A percentile compares a stretch with the other conserved stretches of the same genome.
Conservation (phyloP, 2,888 invertebrate genomes). For the Dasysyrphus tricinctus region DNA sequence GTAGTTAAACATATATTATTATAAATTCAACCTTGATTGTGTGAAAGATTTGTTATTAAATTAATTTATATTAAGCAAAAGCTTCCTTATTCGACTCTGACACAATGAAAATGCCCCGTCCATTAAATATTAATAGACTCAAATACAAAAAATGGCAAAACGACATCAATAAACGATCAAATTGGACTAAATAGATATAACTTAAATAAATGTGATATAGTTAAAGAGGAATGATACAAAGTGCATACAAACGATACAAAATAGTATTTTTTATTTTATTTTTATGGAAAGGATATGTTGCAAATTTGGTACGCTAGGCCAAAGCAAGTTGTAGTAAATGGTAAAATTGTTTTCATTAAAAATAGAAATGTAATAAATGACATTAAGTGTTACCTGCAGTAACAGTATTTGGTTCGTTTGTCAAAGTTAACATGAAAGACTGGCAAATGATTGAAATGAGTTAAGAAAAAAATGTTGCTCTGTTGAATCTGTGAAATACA, state of each 20-base stretch:
- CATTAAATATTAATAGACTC: conserved; percentile 32
- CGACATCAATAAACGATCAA: conserved; percentile 16
- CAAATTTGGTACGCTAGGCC: conserved; percentile 19
- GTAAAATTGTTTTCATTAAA: conserved; percentile 3
- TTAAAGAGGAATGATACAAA: not conserved
- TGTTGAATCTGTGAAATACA: not conserved
- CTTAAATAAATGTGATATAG: conserved; percentile 23
- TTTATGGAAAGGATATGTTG: conserved; percentile 38
- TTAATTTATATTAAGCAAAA: conserved; percentile 13
- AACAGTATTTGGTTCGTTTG: not conserved
- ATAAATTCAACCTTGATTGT: conserved; percentile 24
- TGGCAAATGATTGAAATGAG: not conserved
- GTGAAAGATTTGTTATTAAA: not conserved
- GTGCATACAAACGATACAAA: not conserved
- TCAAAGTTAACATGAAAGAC: conserved; percentile 2
- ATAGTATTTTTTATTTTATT: conserved; percentile 10
- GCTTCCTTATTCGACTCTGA: conserved; percentile 28
- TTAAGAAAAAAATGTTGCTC: conserved; percentile 15
- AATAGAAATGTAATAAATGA: not conserved
- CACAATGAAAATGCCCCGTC: conserved; percentile 25
- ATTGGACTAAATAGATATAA: conserved; percentile 19
- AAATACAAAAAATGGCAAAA: conserved; percentile 38
- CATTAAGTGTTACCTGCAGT: not conserved
- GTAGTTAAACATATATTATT: not conserved
- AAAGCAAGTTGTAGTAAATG: conserved; percentile 15